Evolutionary conservation across 2,113 vertebrate species (phyloP).

Genomic region (Camelus dromedarius): DNA sequence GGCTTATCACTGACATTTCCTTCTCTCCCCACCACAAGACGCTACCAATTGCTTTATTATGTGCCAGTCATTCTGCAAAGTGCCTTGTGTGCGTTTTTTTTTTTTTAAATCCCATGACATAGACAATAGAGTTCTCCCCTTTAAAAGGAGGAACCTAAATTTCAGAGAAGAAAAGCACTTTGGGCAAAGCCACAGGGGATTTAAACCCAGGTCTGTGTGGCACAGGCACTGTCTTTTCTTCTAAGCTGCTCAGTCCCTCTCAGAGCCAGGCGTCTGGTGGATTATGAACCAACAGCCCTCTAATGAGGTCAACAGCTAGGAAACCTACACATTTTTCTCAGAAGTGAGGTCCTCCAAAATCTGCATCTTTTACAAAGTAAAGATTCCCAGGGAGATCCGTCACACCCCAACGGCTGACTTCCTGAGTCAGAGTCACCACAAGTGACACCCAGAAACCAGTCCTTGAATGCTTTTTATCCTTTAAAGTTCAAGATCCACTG

Average conservation of each 20-base stretch:
- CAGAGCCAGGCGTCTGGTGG: background rate
- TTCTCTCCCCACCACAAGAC: background rate
- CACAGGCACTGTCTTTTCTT: background rate
- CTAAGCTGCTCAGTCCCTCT: background rate
- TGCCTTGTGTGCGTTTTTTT: background rate
- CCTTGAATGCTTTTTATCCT: background rate
- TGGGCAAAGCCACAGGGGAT: background rate
- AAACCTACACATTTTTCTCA: background rate
- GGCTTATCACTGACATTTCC: background rate
- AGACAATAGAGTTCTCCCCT: background rate
- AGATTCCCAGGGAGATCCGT: background rate
- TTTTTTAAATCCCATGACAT: background rate
- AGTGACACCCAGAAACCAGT: background rate
- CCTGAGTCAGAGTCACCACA: background rate
- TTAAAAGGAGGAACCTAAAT: slow-evolving; percentile 5
- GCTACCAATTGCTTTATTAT: background rate
- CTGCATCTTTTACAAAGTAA: slow-evolving; percentile 2
- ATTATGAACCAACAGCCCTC: background rate
- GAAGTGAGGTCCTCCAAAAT: background rate
- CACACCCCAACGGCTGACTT: background rate
- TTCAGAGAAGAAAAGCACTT: background rate
- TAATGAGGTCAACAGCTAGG: background rate
- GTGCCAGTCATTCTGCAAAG: background rate
- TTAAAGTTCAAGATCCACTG: background rate
- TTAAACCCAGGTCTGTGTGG: background rate